These are phyloP conservation scores for Epinotia ramella DNA, from an alignment of 2,888 invertebrate genomes.

Conservation along the genomic window DNA sequence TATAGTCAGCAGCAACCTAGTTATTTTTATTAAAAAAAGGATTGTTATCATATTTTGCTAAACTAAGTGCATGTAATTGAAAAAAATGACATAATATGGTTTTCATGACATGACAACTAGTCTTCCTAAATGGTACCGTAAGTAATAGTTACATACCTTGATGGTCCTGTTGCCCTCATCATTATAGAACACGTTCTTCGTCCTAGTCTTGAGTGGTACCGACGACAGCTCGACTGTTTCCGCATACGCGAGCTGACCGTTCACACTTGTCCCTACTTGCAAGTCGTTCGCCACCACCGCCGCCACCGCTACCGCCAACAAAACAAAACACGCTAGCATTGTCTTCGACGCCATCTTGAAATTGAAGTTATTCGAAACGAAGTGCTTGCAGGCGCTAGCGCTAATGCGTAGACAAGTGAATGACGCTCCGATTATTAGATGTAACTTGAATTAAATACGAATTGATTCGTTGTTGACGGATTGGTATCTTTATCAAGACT, in stretches of 20 bases:
- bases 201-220: constrained; percentile 63
- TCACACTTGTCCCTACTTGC: constrained; percentile 62
- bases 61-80: too few relatives aligned
- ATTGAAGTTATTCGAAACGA: background rate
- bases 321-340: constrained; percentile 41
- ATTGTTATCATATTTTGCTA: too few relatives aligned
- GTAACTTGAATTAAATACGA: background rate
- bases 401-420: background rate
- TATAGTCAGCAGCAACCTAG: too few relatives aligned
- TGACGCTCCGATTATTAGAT: background rate
- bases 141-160: constrained; percentile 60
- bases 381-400: too few relatives aligned
- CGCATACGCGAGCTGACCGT: constrained; percentile 59
- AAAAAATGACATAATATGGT: too few relatives aligned
- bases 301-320: constrained; percentile 48
- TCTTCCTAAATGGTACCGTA: background rate
- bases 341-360: constrained; percentile 47
- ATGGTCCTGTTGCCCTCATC: constrained; percentile 61
- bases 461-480: background rate
- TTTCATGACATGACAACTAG: too few relatives aligned
- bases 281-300: constrained; percentile 55
- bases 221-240: constrained; percentile 67
- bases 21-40: too few relatives aligned
- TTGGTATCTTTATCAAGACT: background rate
- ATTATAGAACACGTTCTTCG: constrained; percentile 72